These are phyloP conservation scores for Silurus asotus DNA, from an alignment of 2,113 vertebrate species.

Conservation along the genomic window DNA sequence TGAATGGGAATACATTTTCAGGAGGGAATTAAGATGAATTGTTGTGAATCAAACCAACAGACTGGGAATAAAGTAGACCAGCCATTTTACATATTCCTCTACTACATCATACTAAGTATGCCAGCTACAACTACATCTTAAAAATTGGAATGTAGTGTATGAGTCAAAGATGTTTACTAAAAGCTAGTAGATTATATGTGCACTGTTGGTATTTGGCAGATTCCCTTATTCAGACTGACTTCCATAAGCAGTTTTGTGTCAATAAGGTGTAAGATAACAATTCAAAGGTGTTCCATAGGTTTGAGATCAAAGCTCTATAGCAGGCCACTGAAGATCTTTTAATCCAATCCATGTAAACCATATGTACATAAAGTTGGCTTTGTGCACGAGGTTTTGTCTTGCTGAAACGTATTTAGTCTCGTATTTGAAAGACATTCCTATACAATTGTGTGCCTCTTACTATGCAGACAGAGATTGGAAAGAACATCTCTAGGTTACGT, in stretches of 20 bases:
- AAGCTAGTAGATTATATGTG: not conserved
- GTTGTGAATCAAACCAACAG: slow-evolving; percentile 3
- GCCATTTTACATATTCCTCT: not conserved
- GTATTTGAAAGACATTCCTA: too few species aligned
- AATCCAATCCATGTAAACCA: too few species aligned
- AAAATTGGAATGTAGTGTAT: not conserved
- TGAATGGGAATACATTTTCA: not conserved
- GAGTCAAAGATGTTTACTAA: not conserved
- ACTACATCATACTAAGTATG: not conserved
- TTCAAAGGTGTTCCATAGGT: not conserved
- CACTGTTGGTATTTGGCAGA: not conserved
- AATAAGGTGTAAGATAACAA: not conserved
- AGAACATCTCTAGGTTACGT: too few species aligned
- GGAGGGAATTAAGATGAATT: slow-evolving; percentile 22
- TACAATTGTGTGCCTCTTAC: too few species aligned
- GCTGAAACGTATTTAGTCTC: too few species aligned
- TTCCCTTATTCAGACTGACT: not conserved
- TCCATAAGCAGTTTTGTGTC: not conserved
- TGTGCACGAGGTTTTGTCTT: too few species aligned
- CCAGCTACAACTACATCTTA: not conserved
- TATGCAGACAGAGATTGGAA: too few species aligned
- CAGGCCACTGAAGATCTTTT: too few species aligned
- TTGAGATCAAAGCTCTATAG: too few species aligned
- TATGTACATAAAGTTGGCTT: too few species aligned
- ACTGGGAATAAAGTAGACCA: not conserved